A percentile compares a stretch with the other conserved stretches of the same genome.
Conservation (phyloP, 1,140 invertebrate species). For the Leucophenga varia region DNA sequence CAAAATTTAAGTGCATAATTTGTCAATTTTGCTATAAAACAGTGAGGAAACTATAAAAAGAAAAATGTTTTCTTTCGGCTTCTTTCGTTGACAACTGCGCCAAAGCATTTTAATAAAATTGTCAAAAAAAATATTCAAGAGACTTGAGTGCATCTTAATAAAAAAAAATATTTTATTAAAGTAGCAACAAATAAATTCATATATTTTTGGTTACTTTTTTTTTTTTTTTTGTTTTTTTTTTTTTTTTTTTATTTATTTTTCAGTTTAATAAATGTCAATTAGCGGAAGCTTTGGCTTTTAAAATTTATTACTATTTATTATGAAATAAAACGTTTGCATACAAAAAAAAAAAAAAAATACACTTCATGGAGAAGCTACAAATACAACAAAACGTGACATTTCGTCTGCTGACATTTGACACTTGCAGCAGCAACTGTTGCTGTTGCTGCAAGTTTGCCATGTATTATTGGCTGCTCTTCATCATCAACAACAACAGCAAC, state of each 20-base stretch:
- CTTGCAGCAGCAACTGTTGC: conserved; percentile 43
- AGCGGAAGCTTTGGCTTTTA: conserved; percentile 1
- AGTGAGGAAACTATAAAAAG: too few species aligned
- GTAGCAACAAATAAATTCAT: too few species aligned
- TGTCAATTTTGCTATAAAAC: conserved; percentile 30
- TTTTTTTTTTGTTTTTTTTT: conserved; percentile 5
- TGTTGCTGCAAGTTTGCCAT: conserved; percentile 19
- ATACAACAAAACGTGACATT: conserved; percentile 49
- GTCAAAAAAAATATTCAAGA: neutral
- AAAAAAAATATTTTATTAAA: too few species aligned
- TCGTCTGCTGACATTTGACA: conserved; percentile 48
- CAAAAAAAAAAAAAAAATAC: conserved; percentile 22
- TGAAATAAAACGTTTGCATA: conserved; percentile 3
- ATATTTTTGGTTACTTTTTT: conserved; percentile 1
- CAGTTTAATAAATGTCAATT: conserved; percentile 50
- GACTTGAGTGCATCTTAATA: too few species aligned
- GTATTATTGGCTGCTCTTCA: too few species aligned
- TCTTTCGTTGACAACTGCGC: too few species aligned
- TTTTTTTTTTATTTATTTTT: conserved; percentile 1
- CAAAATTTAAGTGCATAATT: conserved; percentile 32
- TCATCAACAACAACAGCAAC: neutral
- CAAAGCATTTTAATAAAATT: too few species aligned
- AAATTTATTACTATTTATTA: too few species aligned
- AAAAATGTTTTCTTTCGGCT: conserved; percentile 19
- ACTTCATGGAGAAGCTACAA: too few species aligned